phyloP scores from a whole-genome alignment of 2,113 vertebrate genomes.

The Anser cygnoides region DNA sequence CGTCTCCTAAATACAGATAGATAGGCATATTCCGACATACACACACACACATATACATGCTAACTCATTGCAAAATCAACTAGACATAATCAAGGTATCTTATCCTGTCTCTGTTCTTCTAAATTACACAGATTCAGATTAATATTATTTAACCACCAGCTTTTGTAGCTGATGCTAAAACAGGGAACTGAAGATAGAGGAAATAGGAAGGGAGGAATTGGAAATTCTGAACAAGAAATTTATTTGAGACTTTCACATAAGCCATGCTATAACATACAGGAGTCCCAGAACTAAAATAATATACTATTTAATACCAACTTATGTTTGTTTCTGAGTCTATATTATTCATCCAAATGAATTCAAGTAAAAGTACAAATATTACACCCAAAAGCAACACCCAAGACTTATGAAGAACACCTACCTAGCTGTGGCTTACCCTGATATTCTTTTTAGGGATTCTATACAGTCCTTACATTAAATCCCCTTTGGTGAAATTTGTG shows the following conservation, averaged over 20 bases:
- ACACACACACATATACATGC: accelerated
- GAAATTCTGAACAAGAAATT: not conserved
- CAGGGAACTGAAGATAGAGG: not conserved
- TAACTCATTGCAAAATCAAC: not conserved
- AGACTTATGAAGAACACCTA: not conserved
- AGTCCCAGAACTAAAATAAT: not conserved
- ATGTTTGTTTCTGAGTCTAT: not conserved
- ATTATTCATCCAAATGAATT: not conserved
- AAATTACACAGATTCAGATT: not conserved
- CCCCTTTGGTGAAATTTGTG: not conserved
- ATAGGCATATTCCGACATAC: not conserved
- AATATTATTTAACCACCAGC: not conserved
- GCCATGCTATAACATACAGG: not conserved
- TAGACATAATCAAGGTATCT: not conserved
- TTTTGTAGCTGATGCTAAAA: not conserved
- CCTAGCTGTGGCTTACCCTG: not conserved
- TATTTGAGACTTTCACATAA: not conserved
- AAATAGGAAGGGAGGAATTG: not conserved
- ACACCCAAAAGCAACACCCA: not conserved
- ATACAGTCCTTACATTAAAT: not conserved
- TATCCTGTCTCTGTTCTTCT: not conserved
- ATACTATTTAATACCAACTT: not conserved
- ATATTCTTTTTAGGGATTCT: not conserved
- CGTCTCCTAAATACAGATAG: not conserved
- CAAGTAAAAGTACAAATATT: not conserved